Evolutionary conservation across 2,888 invertebrate genomes (phyloP), one percentile per base, ranked within the genome.

Genomic region (Orchestes rusci): DNA sequence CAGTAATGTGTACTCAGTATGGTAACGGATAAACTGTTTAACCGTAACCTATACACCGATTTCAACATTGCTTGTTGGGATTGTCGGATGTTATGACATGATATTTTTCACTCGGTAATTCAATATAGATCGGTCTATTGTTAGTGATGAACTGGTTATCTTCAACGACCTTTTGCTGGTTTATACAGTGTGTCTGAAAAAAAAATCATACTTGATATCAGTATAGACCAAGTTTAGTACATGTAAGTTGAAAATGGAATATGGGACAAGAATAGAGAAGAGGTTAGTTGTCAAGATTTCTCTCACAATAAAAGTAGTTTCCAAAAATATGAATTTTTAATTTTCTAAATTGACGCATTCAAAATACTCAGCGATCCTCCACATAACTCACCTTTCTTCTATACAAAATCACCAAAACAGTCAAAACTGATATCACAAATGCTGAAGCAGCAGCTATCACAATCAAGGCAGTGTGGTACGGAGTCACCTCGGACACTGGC

Each of bases 371-470:
- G 10, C 23, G 10, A 23, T 23, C 10, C 10, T 23, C 23, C 23
- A 7, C 5, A 23, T 23, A 4, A 39, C 53, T 51, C 55, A 73
- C 74, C 65, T 77, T 77, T 59, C 76, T 74, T 8, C 83, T 76
- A 64, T 87, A 86, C 10, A 87, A 68, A 74, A 85, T 80, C 2
- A 87, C 74, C 10, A 86, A 73, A 3, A 87, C 78, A 18, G 84
- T 78, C 15, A 87, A 72, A 15, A 85, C 80, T 61, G 84, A 84
- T 62, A 87, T 84, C 43, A 87, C 75, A 60, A 87, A 86, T 1
- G 86, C 84, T 3, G 86, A 85, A 4, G 82, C 82, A 1, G 84
- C 84, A 16, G 83, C 84, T 39, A 86, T 71, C 12, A 86, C 83
- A 55, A 87, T 80, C 15, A 86, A 72, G 30, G 84, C 84, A 8